phyloP scores from a whole-genome alignment of 2,113 vertebrate genomes.

The Xenopus tropicalis region DNA sequence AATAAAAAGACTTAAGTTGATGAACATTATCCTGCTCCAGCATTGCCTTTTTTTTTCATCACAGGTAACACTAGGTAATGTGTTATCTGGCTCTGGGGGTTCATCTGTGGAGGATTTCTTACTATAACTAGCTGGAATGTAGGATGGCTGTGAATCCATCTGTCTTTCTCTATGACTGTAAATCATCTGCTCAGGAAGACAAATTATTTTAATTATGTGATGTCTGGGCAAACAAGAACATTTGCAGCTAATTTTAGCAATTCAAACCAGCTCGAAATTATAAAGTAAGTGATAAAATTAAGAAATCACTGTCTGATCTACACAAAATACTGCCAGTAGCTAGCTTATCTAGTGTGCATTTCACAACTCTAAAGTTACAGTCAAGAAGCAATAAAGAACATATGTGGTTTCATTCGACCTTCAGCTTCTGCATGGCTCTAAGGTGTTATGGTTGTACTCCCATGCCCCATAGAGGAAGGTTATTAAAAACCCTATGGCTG shows the following conservation, averaged over 20 bases:
- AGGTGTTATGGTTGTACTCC: conserved; percentile 52
- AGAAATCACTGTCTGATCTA: background rate
- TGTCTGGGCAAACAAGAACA: background rate
- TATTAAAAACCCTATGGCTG: conserved; percentile 52
- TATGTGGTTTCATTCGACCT: conserved; percentile 47
- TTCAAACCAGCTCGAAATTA: background rate
- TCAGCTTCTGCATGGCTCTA: conserved; percentile 51
- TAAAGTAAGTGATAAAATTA: background rate
- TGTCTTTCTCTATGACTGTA: background rate
- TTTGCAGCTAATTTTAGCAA: background rate
- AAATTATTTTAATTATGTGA: background rate
- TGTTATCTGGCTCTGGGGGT: too few relatives aligned
- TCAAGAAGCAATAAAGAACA: conserved; percentile 17
- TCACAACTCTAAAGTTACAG: conserved; percentile 5
- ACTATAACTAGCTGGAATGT: too few relatives aligned
- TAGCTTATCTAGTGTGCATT: background rate
- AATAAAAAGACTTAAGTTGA: too few relatives aligned
- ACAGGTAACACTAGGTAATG: too few relatives aligned
- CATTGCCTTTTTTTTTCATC: too few relatives aligned
- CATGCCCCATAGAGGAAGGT: conserved; percentile 54
- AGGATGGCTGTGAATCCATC: too few relatives aligned
- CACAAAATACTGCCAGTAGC: background rate
- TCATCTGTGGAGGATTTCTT: too few relatives aligned
- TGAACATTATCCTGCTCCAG: too few relatives aligned
- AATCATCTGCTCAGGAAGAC: background rate